Percentiles rank a stretch among this genome's conserved stretches.
These are phyloP conservation scores for Lota lota DNA, from an alignment of 2,113 vertebrate genomes.

Conservation along the genomic window DNA sequence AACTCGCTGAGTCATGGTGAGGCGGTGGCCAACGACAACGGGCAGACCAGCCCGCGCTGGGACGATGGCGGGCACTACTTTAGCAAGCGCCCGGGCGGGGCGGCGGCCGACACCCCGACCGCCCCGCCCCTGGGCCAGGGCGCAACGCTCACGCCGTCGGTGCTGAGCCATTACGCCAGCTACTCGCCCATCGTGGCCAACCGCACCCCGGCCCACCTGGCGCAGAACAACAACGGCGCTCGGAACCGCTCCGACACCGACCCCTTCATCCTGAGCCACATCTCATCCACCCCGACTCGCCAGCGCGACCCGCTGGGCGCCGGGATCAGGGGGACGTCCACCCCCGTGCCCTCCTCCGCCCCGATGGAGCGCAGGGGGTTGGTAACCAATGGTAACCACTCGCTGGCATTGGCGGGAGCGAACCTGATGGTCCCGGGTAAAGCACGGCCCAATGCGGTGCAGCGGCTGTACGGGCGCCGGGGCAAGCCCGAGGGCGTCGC, in stretches of 20 bases:
- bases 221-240: constrained; percentile 54
- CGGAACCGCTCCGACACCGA: constrained; percentile 86
- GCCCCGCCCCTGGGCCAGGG: too few relatives aligned
- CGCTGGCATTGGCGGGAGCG: not conserved
- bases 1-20: constrained; percentile 78
- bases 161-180: constrained; percentile 51
- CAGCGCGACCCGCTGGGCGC: constrained; percentile 29
- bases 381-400: constrained; percentile 73
- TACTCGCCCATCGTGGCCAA: constrained; percentile 68
- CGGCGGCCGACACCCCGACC: constrained; percentile 12
- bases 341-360: constrained; percentile 50
- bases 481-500: constrained; percentile 29
- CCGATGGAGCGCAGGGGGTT: constrained; percentile 61
- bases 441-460: constrained; percentile 60
- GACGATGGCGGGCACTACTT: constrained; percentile 60
- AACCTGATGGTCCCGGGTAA: constrained; percentile 53
- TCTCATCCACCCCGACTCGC: constrained; percentile 68
- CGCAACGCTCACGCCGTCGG: constrained; percentile 20
- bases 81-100: constrained; percentile 36
- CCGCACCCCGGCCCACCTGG: constrained; percentile 51
- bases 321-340: constrained; percentile 18
- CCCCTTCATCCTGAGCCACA: constrained; percentile 85
- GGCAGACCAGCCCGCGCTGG: constrained; percentile 40
- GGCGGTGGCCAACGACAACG: constrained; percentile 66
- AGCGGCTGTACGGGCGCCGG: constrained; percentile 54